Evolutionary conservation across 1,140 invertebrate genomes (phyloP).

Genomic region (Euura lappo): DNA sequence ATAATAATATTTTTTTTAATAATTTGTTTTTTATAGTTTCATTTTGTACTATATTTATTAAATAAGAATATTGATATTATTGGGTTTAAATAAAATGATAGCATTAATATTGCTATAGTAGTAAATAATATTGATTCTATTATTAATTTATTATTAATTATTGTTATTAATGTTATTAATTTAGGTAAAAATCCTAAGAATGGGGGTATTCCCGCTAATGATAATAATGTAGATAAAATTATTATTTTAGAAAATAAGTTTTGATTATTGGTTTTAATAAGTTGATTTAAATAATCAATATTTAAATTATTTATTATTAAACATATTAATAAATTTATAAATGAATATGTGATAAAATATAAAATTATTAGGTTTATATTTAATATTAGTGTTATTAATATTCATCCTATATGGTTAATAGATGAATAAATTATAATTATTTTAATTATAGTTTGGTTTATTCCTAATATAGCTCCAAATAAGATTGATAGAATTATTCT

Average conservation of each 20-base stretch:
- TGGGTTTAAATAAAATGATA: conserved; percentile 59
- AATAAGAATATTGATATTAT: too few relatives aligned
- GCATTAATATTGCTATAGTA: conserved; percentile 56
- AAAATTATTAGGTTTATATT: conserved; percentile 52
- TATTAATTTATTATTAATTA: conserved; percentile 51
- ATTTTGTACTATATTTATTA: too few relatives aligned
- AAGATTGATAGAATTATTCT: conserved; percentile 49
- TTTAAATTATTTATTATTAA: conserved; percentile 55
- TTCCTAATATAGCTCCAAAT: conserved; percentile 42
- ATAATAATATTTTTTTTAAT: too few relatives aligned
- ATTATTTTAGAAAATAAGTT: conserved; percentile 52
- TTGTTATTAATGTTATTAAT: conserved; percentile 60
- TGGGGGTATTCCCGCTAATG: conserved; percentile 60
- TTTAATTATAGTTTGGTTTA: conserved; percentile 60
- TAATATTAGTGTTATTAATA: conserved; percentile 50
- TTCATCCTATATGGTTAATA: conserved; percentile 63
- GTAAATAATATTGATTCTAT: conserved; percentile 52
- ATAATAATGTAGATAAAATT: conserved; percentile 60
- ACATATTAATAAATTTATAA: conserved; percentile 50
- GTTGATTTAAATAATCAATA: conserved; percentile 56
- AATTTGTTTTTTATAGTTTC: too few relatives aligned
- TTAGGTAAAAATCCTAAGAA: conserved; percentile 64
- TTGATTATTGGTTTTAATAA: conserved; percentile 50
- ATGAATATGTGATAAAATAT: conserved; percentile 56
- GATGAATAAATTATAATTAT: conserved; percentile 63